Base-by-base conservation (phyloP, 2,113 vertebrate genomes). In the Macrotus californicus region DNA sequence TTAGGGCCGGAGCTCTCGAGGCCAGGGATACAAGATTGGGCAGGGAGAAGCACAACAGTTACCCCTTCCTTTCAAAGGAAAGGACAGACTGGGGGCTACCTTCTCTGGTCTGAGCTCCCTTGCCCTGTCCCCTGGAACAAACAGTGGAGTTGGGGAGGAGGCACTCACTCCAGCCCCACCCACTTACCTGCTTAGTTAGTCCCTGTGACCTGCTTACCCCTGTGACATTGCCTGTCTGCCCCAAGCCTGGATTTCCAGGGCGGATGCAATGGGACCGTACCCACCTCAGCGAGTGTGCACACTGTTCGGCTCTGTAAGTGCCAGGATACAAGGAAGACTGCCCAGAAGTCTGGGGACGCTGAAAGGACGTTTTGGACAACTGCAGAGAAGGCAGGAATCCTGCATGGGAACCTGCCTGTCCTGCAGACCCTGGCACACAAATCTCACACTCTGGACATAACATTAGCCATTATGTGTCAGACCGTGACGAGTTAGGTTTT, bases 391-490 rank as follows among this genome's bases (percentile, higher is more conserved):
- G 22, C 0, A n/a, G n/a, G 39, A 9, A 31, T 73, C 29, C 83
- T 18, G 21, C 1, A 0, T 3, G 4, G n/a, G 39, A 61, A 6
- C 10, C 18, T 26, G 12, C 72, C 69, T 18, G 46, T 34, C 18
- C 36, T 39, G 13, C 11, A 26, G 19, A 87, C 2, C 2, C 6
- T 3, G 3, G 26, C 5, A 14, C 61, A 36, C 34, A 39, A 10
- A 77, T 22, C 39, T 61, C 73, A 48, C 29, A 0, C 31, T 7
- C 52, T 34, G 39, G 46, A 86, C 79, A 41, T 0, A 50, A 56
- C 46, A 6, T 5, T 8, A 54, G n/a, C 48, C 21, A 10, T 2
- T 1, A 1, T 1, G 12, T n/a, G 10, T 10, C 0, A 4, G n/a
- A 59, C 8, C 13, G 81, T 29, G 39, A 18, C 6, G 16, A 14